Evolutionary conservation across 2,888 invertebrate species (phyloP).

Genomic region (Ferrisia virgata): DNA sequence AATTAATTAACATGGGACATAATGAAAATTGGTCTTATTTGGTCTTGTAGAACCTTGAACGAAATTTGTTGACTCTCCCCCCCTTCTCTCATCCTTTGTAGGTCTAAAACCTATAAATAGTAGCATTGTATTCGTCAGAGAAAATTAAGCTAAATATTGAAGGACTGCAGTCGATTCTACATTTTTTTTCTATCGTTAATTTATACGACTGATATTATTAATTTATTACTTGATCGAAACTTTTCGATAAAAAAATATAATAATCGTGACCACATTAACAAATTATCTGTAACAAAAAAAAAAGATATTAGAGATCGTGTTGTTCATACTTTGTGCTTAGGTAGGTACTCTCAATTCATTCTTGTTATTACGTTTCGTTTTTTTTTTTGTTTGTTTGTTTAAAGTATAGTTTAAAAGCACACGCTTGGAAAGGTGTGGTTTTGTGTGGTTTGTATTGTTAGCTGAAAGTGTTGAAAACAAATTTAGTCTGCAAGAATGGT

Average conservation of each 20-base stretch:
- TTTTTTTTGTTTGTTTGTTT: not conserved
- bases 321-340: not conserved
- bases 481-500: slow-evolving; percentile 1
- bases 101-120: too few relatives aligned
- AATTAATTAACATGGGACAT: too few relatives aligned
- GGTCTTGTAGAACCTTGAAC: too few relatives aligned
- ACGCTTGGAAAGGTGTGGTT: slow-evolving; percentile 20
- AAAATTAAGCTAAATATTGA: too few relatives aligned
- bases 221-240: not conserved
- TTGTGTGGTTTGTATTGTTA: slow-evolving; percentile 18
- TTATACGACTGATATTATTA: not conserved
- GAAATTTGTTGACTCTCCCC: too few relatives aligned
- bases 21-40: too few relatives aligned
- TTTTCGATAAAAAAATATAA: not conserved
- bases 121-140: too few relatives aligned
- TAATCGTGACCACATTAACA: not conserved
- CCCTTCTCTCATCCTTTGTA: too few relatives aligned
- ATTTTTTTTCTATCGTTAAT: too few relatives aligned
- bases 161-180: too few relatives aligned
- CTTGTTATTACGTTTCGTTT: not conserved
- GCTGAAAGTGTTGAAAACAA: slow-evolving; percentile 17
- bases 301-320: not conserved
- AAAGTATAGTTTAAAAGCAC: not conserved
- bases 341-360: not conserved
- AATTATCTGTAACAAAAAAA: not conserved